These are phyloP conservation scores for Callorhinus ursinus DNA, from an alignment of 2,113 vertebrate species.

Conservation along the genomic window DNA sequence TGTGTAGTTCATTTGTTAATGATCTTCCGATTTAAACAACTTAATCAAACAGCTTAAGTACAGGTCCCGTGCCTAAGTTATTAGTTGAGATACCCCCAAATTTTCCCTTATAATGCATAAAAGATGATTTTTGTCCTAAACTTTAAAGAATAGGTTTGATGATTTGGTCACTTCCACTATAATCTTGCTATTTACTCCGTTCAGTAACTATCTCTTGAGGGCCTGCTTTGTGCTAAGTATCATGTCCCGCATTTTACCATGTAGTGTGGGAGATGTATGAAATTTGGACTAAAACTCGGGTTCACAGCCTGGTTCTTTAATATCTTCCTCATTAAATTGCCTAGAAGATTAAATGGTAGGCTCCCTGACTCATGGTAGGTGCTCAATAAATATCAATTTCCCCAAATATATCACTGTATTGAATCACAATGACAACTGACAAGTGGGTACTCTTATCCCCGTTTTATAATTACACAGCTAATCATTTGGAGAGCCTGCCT, in stretches of 20 bases:
- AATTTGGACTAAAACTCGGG: background rate
- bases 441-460: background rate
- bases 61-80: background rate
- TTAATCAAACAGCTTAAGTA: background rate
- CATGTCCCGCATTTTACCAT: background rate
- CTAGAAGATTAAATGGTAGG: background rate
- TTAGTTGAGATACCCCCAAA: background rate
- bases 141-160: background rate
- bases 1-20: background rate
- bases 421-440: background rate
- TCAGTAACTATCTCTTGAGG: background rate
- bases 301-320: background rate
- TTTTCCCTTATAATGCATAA: background rate
- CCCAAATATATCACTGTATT: background rate
- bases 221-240: background rate
- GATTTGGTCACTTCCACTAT: background rate
- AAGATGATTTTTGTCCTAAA: background rate
- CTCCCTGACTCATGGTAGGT: background rate
- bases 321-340: background rate
- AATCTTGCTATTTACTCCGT: background rate
- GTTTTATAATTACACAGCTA: constrained; percentile 3
- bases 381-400: constrained; percentile 16
- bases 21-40: background rate
- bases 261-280: background rate
- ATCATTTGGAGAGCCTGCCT: background rate